Conservation (phyloP, 2,888 invertebrate species). For the Iphiclides podalirius region DNA sequence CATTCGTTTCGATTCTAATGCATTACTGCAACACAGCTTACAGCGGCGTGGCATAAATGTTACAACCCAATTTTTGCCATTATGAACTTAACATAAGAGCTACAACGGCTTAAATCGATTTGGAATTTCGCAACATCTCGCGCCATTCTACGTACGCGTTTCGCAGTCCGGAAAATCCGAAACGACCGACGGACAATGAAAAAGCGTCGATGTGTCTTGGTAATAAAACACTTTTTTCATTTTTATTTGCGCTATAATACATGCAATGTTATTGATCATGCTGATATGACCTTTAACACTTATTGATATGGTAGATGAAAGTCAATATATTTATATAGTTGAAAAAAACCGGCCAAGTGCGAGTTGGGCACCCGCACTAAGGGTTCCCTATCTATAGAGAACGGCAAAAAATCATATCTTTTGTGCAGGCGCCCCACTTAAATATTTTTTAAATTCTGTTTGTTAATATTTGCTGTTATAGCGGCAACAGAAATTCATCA, state of each 20-base stretch:
- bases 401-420: too few species aligned
- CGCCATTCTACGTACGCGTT: constrained; percentile 8
- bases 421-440: too few species aligned
- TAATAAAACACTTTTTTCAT: constrained; percentile 10
- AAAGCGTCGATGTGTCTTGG: background rate
- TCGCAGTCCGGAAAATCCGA: constrained; percentile 21
- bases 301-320: background rate
- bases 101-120: constrained; percentile 6
- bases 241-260: background rate
- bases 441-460: too few species aligned
- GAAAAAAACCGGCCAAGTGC: too few species aligned
- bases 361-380: too few species aligned
- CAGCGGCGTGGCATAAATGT: too few species aligned
- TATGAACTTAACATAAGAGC: background rate
- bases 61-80: constrained; percentile 2
- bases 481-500: too few species aligned
- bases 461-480: too few species aligned
- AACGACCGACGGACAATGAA: constrained; percentile 8
- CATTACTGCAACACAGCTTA: too few species aligned
- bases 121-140: constrained; percentile 1
- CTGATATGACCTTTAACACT: background rate
- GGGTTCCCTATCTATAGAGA: too few species aligned
- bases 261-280: background rate
- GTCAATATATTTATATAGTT: too few species aligned
- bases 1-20: too few species aligned